Evolutionary conservation across 2,113 vertebrate genomes (phyloP).

Genomic region (Nanorana parkeri): DNA sequence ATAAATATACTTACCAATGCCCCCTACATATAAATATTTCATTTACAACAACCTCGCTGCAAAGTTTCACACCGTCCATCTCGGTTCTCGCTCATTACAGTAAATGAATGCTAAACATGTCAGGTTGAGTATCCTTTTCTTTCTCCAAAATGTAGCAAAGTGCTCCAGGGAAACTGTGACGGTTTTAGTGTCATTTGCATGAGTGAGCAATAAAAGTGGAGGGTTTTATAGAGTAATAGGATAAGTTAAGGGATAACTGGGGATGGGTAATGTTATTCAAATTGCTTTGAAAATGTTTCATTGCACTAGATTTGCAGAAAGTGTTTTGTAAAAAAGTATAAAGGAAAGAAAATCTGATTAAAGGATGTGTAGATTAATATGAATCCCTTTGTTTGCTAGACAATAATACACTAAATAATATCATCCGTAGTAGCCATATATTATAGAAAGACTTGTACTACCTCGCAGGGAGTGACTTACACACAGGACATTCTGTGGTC

Average conservation of each 20-base stretch:
- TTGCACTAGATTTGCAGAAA: neutral
- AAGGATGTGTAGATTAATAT: neutral
- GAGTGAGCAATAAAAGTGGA: slow-evolving; percentile 45
- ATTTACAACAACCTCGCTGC: neutral
- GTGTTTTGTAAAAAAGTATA: neutral
- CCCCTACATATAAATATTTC: neutral
- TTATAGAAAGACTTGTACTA: too few species aligned
- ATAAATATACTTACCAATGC: neutral
- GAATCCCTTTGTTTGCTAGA: neutral
- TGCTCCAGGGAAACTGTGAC: slow-evolving; percentile 50
- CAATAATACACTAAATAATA: too few species aligned
- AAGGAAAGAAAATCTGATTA: neutral
- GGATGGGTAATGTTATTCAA: slow-evolving; percentile 3
- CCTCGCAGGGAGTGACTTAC: too few species aligned
- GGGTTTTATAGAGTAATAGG: slow-evolving; percentile 39
- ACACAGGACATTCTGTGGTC: too few species aligned
- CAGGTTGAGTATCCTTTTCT: slow-evolving; percentile 46
- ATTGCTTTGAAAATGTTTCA: slow-evolving; percentile 29
- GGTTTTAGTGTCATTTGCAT: slow-evolving; percentile 52
- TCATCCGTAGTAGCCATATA: too few species aligned
- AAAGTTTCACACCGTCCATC: slow-evolving; percentile 19
- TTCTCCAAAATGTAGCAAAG: slow-evolving; percentile 45
- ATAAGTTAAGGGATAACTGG: slow-evolving; percentile 33
- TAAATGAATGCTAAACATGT: slow-evolving; percentile 51
- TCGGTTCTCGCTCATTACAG: slow-evolving; percentile 35